Conservation (phyloP, 2,113 vertebrate species). For the Chaetorhynchus papuensis region DNA sequence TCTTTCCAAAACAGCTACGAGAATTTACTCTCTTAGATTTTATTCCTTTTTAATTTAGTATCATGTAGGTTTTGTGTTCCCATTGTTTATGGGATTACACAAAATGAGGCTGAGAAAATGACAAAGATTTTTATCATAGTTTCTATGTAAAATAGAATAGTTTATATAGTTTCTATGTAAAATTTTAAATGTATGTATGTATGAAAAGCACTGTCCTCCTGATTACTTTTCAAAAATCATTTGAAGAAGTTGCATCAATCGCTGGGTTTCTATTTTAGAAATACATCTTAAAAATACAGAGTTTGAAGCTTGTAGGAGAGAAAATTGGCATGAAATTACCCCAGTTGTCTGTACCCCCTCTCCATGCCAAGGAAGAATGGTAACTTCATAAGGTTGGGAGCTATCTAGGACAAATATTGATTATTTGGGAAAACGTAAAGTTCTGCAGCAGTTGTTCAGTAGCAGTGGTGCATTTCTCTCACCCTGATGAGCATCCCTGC, state of each 20-base stretch:
- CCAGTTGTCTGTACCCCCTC: neutral
- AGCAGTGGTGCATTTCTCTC: neutral
- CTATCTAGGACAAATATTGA: neutral
- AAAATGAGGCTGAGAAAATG: neutral
- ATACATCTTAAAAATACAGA: neutral
- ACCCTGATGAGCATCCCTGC: neutral
- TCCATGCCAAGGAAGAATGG: neutral
- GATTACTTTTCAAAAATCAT: neutral
- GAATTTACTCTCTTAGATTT: neutral
- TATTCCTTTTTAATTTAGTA: neutral
- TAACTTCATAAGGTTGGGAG: neutral
- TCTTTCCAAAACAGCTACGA: neutral
- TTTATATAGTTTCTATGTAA: neutral
- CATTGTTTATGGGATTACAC: neutral
- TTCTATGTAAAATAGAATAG: neutral
- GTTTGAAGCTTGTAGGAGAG: neutral
- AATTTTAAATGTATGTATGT: neutral
- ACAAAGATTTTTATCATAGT: neutral
- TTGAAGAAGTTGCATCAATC: neutral
- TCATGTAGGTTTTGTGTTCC: neutral
- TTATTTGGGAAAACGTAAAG: neutral
- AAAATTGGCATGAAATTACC: neutral
- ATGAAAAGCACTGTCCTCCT: neutral
- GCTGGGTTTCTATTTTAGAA: neutral
- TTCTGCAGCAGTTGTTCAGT: neutral